phyloP scores from a whole-genome alignment of 1,140 invertebrate genomes.

The Hylyphantes graminicola region DNA sequence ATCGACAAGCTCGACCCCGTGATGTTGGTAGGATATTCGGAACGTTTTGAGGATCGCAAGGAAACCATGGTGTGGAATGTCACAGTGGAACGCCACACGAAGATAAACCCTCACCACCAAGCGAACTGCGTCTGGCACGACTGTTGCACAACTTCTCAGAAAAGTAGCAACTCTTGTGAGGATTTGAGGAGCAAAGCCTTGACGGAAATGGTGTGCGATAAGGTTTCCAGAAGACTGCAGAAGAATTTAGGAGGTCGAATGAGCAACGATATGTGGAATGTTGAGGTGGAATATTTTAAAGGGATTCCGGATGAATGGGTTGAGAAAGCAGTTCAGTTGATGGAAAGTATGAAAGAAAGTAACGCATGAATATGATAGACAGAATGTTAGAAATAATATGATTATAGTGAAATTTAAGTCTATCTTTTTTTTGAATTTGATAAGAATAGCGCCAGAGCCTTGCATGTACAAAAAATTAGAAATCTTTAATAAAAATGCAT shows the following conservation, averaged over 20 bases:
- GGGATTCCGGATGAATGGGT: slow-evolving; percentile 38
- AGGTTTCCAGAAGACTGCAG: slow-evolving; percentile 43
- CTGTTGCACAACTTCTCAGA: too few relatives aligned
- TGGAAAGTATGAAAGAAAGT: not conserved
- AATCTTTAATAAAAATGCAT: too few relatives aligned
- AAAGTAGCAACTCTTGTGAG: not conserved
- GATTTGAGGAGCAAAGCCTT: slow-evolving; percentile 6
- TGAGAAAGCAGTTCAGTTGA: slow-evolving; percentile 1
- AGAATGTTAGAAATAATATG: too few relatives aligned
- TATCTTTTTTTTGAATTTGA: not conserved
- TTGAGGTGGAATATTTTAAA: slow-evolving; percentile 18
- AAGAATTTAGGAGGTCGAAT: slow-evolving; percentile 28
- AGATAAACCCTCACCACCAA: slow-evolving; percentile 46
- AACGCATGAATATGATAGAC: too few relatives aligned
- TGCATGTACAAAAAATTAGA: too few relatives aligned
- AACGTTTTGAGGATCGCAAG: slow-evolving; percentile 39
- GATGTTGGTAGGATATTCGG: slow-evolving; percentile 47
- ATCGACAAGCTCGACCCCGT: slow-evolving; percentile 50
- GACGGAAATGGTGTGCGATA: slow-evolving; percentile 49
- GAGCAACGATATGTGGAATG: slow-evolving; percentile 41
- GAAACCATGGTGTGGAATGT: slow-evolving; percentile 28
- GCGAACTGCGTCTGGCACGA: slow-evolving; percentile 39
- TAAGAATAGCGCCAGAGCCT: not conserved
- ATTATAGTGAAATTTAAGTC: too few relatives aligned
- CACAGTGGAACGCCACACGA: slow-evolving; percentile 24